Conservation (phyloP, 1,140 invertebrate species). For the Eubasilissa regina region DNA sequence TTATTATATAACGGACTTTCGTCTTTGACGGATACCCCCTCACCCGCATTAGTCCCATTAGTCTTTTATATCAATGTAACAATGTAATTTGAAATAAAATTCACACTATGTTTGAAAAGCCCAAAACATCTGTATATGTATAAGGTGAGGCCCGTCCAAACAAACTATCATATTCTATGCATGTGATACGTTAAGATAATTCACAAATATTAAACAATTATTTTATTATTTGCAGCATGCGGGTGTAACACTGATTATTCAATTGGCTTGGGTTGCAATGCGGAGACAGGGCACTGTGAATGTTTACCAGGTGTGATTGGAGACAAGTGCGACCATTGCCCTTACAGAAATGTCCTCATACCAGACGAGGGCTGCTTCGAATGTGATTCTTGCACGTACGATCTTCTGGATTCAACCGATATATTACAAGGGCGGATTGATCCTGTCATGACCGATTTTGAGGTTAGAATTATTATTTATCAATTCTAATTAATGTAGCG, state of each 20-base stretch:
- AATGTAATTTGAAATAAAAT: too few relatives aligned
- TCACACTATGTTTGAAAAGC: too few relatives aligned
- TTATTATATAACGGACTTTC: too few relatives aligned
- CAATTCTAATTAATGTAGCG: too few relatives aligned
- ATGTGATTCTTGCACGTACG: slow-evolving; percentile 92
- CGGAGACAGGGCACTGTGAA: slow-evolving; percentile 91
- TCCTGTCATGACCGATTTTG: slow-evolving; percentile 80
- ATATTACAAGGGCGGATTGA: slow-evolving; percentile 77
- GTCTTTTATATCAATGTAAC: too few relatives aligned
- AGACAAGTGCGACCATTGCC: slow-evolving; percentile 95
- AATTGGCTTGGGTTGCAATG: slow-evolving; percentile 90
- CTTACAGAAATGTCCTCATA: slow-evolving; percentile 80
- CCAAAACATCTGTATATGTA: too few relatives aligned
- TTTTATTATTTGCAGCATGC: slow-evolving; percentile 75
- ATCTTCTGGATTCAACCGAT: slow-evolving; percentile 90
- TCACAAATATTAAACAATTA: too few relatives aligned
- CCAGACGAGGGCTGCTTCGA: slow-evolving; percentile 81
- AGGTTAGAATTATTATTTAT: slow-evolving; percentile 68
- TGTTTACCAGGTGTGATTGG: slow-evolving; percentile 97
- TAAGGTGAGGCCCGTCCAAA: too few relatives aligned
- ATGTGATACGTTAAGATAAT: too few relatives aligned
- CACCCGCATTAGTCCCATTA: too few relatives aligned
- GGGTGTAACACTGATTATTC: slow-evolving; percentile 91
- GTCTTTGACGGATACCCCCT: too few relatives aligned
- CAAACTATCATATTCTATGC: too few relatives aligned